Conservation (phyloP, 2,797 vertebrate species). For the Myotis pilosus region DNA sequence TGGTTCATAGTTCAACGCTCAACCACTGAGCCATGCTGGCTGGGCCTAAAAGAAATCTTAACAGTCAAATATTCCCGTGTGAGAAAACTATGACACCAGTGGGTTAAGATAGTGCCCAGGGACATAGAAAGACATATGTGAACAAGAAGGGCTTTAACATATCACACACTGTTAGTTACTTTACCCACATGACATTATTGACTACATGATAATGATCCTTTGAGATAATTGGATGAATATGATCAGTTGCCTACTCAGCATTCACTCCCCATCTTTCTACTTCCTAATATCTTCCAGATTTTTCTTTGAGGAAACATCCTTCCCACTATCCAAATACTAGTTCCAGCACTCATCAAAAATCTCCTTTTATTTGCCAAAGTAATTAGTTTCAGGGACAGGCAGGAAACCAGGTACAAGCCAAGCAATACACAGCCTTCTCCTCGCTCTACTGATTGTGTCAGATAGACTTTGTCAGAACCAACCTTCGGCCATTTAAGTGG, state of each 20-base stretch:
- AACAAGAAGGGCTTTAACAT: neutral
- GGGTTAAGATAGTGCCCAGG: neutral
- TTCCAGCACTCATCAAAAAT: neutral
- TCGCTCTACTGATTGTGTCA: neutral
- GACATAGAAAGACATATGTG: neutral
- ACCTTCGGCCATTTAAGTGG: neutral
- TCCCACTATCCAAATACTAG: neutral
- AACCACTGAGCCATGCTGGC: too few species aligned
- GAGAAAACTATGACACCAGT: neutral
- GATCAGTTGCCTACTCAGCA: neutral
- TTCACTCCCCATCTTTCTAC: neutral
- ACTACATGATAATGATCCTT: neutral
- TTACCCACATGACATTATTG: neutral
- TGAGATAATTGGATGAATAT: neutral
- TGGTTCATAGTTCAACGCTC: too few species aligned
- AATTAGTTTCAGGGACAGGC: neutral
- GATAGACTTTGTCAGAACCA: neutral
- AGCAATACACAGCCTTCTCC: neutral
- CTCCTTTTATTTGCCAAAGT: neutral
- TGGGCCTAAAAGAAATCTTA: neutral
- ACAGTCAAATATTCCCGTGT: neutral
- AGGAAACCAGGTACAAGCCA: neutral
- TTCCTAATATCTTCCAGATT: neutral
- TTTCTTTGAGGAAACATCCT: neutral
- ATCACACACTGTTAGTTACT: neutral